Base-by-base conservation (phyloP, 2,797 vertebrate species). In the Leptoclinus maculatus region DNA sequence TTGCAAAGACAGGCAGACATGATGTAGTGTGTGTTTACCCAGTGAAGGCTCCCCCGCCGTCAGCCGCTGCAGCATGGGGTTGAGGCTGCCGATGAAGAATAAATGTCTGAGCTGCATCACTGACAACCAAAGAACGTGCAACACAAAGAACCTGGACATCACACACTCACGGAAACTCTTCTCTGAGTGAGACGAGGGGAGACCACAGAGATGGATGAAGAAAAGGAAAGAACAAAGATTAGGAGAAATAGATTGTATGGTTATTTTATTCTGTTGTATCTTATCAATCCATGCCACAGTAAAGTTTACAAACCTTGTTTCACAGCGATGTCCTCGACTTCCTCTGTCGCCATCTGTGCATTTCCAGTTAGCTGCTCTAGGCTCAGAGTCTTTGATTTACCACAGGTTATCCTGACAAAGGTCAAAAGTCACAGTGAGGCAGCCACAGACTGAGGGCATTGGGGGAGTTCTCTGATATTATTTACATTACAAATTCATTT, bases 11-110 rank as follows among this genome's bases (percentile, higher is more conserved):
- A 23, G 7, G 0, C 13, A 36, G 0, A 36, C 7, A 58, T 47
- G 13, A 41, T 60, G 69, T 6, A 14, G 45, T 23, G 21, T 60
- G 54, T 32, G 32, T 66, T 67, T 93, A 96, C 95, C 94, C 38
- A 96, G 89, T 0, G 0, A 5, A 0, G 76, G 21, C 41, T 98
- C 91, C 14, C 91, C 89, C 0, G 0, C 10, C 0, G 97, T 94
- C 83, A 98, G 80, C 29, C 82, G 93, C 59, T 91, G 92, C 5
- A 99, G 94, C 82, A 95, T 95, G 0, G 96, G 93, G 92, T 97
- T 97, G 66, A 99, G 95, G n/a, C 96, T 97, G 32, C 97, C 96
- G 0, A 99, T 98, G 89, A 99, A 99, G 71, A 99, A 89, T 82
- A 96, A 97, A 49, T 98, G 97, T 60, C 97, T 95, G 78, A 99